phyloP scores from a whole-genome alignment of 1,140 invertebrate species.

The Rhyacophila brunnea region DNA sequence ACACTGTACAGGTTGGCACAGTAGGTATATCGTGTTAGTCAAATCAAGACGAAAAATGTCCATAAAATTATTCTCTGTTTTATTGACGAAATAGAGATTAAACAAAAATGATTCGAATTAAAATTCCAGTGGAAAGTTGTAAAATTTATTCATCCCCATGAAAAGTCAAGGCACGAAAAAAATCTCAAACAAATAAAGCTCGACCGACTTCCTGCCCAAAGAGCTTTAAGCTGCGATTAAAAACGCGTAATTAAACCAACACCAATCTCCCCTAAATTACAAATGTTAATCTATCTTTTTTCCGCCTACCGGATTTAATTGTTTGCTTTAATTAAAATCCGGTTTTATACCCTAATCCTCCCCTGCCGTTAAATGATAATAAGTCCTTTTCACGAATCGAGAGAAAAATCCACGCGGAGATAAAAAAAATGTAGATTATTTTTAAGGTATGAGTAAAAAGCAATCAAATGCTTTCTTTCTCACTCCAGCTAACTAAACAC shows the following conservation, averaged over 20 bases:
- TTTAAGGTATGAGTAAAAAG: slow-evolving; percentile 14
- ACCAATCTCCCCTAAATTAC: slow-evolving; percentile 20
- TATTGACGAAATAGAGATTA: too few relatives aligned
- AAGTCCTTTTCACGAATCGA: slow-evolving; percentile 2
- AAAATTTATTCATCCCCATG: not conserved
- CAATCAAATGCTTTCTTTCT: slow-evolving; percentile 20
- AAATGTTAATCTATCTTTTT: slow-evolving; percentile 33
- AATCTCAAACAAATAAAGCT: slow-evolving; percentile 2
- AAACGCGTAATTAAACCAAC: slow-evolving; percentile 32
- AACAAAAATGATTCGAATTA: not conserved
- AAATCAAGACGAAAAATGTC: too few relatives aligned
- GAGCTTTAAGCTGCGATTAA: slow-evolving; percentile 11
- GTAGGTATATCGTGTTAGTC: too few relatives aligned
- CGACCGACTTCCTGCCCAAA: not conserved
- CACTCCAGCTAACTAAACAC: not conserved
- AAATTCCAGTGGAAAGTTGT: not conserved
- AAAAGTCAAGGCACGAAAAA: not conserved
- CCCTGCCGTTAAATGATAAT: not conserved
- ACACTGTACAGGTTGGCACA: too few relatives aligned
- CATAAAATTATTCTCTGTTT: too few relatives aligned
- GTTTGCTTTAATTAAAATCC: slow-evolving; percentile 37
- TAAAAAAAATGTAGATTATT: slow-evolving; percentile 23
- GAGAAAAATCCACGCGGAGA: slow-evolving; percentile 5
- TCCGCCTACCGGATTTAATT: slow-evolving; percentile 33
- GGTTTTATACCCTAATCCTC: slow-evolving; percentile 3